Conservation (phyloP, 2,888 invertebrate genomes). For the Ligdia adustata region DNA sequence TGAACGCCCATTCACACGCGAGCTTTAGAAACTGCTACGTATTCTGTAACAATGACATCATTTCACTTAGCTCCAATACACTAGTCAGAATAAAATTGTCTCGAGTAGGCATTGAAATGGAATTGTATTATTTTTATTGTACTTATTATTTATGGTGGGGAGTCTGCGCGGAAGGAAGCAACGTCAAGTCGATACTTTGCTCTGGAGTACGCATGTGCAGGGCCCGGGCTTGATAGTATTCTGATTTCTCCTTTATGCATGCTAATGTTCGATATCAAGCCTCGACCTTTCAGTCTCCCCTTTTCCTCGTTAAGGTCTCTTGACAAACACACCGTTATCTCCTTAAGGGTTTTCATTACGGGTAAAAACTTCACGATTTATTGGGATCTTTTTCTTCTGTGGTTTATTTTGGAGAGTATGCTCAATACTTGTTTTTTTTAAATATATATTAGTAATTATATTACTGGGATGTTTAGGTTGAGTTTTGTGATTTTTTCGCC, state of each 20-base stretch:
- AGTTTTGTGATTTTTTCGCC: no score
- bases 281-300: slow-evolving; percentile 51
- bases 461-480: no score
- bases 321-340: slow-evolving; percentile 47
- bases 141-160: slow-evolving; percentile 72
- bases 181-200: slow-evolving; percentile 63
- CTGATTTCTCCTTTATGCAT: slow-evolving; percentile 77
- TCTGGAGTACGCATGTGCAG: slow-evolving; percentile 73
- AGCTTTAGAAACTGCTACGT: neutral
- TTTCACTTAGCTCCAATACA: slow-evolving; percentile 8
- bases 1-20: neutral
- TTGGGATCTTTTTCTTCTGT: slow-evolving; percentile 9
- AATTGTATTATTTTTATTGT: slow-evolving; percentile 77
- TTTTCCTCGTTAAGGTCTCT: slow-evolving; percentile 46
- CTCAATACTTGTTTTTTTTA: no score
- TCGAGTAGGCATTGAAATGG: slow-evolving; percentile 59
- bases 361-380: slow-evolving; percentile 22
- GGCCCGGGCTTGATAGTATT: slow-evolving; percentile 64
- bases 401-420: no score
- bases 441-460: no score
- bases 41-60: slow-evolving; percentile 7
- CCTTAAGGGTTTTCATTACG: slow-evolving; percentile 27
- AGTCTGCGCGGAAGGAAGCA: slow-evolving; percentile 61
- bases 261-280: slow-evolving; percentile 67
- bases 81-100: slow-evolving; percentile 10